phyloP scores from a whole-genome alignment of 2,888 invertebrate species.

The Pharmacophagus antenor region DNA sequence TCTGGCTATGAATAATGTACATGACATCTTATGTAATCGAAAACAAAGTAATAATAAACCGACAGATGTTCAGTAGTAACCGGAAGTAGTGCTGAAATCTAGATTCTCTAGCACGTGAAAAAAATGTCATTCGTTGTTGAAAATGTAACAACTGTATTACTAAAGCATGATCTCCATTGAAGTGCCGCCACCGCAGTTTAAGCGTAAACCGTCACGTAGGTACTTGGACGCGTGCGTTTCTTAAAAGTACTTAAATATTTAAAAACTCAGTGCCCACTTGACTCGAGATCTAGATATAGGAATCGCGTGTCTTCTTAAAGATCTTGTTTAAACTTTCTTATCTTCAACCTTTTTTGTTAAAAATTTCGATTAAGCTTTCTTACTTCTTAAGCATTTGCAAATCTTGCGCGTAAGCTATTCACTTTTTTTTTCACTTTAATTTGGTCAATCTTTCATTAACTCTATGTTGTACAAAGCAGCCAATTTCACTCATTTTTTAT shows the following conservation, averaged over 20 bases:
- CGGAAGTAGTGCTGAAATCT: constrained; percentile 1
- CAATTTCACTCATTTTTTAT: too few species aligned
- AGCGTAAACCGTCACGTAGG: constrained; percentile 55
- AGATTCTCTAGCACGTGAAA: not conserved
- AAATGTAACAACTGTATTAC: constrained; percentile 9
- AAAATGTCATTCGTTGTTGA: constrained; percentile 8
- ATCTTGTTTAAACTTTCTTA: constrained; percentile 48
- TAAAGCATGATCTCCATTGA: constrained; percentile 48
- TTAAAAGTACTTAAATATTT: constrained; percentile 62
- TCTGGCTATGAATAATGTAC: too few species aligned
- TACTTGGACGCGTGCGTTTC: constrained; percentile 43
- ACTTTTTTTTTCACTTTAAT: too few species aligned
- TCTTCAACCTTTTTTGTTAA: constrained; percentile 22
- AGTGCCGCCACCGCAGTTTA: constrained; percentile 48
- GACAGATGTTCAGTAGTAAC: constrained; percentile 1
- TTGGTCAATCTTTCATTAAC: too few species aligned
- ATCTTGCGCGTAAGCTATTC: not conserved
- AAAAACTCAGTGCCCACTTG: constrained; percentile 55
- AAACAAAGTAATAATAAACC: too few species aligned
- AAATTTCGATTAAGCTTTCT: constrained; percentile 14
- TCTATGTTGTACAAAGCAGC: too few species aligned
- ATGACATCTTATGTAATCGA: too few species aligned
- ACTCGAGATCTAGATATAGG: constrained; percentile 66
- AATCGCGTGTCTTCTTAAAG: constrained; percentile 49
- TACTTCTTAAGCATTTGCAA: constrained; percentile 13